Percentiles rank a stretch among this genome's conserved stretches.
These are phyloP conservation scores for Odocoileus virginianus DNA, from an alignment of 2,113 vertebrate species.

Conservation along the genomic window DNA sequence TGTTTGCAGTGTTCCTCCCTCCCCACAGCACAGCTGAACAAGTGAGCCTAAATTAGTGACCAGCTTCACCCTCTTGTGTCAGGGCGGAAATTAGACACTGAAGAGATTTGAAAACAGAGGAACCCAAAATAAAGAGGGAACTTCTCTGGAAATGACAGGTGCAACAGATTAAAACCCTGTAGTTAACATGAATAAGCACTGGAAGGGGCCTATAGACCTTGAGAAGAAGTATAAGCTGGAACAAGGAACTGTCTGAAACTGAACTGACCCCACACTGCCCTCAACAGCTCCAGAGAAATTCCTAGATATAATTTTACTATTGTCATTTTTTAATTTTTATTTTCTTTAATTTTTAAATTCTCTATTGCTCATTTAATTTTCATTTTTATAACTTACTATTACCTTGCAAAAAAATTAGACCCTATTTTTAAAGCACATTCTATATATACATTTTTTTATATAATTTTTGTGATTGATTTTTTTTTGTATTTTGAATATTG, in stretches of 20 bases:
- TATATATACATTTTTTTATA: not conserved
- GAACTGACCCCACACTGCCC: not conserved
- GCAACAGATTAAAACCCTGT: not conserved
- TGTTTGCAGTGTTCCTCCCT: not conserved
- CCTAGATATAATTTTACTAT: not conserved
- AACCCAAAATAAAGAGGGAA: not conserved
- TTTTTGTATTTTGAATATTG: not conserved
- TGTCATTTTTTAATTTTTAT: not conserved
- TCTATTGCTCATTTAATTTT: not conserved
- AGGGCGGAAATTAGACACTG: not conserved
- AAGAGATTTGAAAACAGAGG: not conserved
- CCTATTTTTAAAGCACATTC: no score
- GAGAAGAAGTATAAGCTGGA: not conserved
- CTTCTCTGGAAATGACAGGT: accelerated
- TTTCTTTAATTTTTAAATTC: not conserved
- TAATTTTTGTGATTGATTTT: not conserved
- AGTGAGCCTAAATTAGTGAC: not conserved
- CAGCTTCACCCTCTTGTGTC: not conserved
- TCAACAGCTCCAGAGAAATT: not conserved
- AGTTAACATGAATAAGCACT: not conserved
- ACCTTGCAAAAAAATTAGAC: no score
- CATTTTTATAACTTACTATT: no score
- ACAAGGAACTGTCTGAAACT: not conserved
- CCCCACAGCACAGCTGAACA: not conserved
- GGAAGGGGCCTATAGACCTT: not conserved